Conservation (phyloP, 2,888 invertebrate species). For the Torymus auratus region DNA sequence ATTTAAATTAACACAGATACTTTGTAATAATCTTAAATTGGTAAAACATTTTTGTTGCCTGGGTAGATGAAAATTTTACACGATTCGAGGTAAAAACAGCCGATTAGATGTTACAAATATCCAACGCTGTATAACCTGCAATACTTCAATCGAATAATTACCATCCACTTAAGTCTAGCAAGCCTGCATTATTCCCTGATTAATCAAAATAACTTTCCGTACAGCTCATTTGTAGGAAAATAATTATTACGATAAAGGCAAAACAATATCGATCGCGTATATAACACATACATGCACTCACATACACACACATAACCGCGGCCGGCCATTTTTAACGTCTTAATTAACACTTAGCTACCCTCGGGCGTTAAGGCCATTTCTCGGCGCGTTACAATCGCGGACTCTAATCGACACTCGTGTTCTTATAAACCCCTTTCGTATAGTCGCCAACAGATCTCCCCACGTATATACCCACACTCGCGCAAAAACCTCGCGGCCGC, state of each 20-base stretch:
- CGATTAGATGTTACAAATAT: too few relatives aligned
- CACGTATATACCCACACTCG: too few relatives aligned
- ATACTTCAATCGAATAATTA: constrained; percentile 15
- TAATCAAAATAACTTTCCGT: constrained; percentile 39
- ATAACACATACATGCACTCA: too few relatives aligned
- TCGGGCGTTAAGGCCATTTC: constrained; percentile 42
- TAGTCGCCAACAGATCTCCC: background rate
- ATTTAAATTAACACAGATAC: too few relatives aligned
- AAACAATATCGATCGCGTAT: constrained; percentile 39
- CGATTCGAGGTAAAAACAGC: too few relatives aligned
- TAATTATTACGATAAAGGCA: constrained; percentile 24
- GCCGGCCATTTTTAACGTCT: constrained; percentile 54
- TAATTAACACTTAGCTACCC: constrained; percentile 54
- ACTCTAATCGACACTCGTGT: constrained; percentile 51
- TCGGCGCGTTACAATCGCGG: constrained; percentile 41
- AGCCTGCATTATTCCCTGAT: constrained; percentile 15
- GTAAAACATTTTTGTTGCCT: too few relatives aligned
- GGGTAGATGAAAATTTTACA: too few relatives aligned
- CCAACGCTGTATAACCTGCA: background rate
- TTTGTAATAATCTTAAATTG: too few relatives aligned
- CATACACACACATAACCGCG: background rate
- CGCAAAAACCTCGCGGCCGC: too few relatives aligned
- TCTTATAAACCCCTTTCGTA: constrained; percentile 20
- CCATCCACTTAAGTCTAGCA: background rate
- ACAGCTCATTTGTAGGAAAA: constrained; percentile 5